Conservation (phyloP, 2,797 vertebrate species). For the Sphaeramia orbicularis region DNA sequence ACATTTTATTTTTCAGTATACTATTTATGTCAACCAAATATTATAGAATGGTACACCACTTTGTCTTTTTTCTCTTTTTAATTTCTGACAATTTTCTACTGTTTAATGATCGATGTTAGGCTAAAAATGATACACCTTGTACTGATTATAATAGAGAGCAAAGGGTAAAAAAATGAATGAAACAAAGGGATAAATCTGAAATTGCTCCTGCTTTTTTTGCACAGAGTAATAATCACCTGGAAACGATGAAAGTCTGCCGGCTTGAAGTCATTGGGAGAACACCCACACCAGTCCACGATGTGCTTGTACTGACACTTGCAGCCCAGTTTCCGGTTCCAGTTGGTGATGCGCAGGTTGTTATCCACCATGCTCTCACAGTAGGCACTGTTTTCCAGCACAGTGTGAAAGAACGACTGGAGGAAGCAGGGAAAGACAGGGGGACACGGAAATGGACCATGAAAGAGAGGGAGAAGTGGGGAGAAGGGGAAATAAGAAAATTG, state of each 20-base stretch:
- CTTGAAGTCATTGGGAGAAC: constrained; percentile 98
- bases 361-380: constrained; percentile 94
- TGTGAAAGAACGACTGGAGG: constrained; percentile 96
- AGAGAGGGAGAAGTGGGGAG: neutral
- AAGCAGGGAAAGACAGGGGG: constrained; percentile 2
- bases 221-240: constrained; percentile 89
- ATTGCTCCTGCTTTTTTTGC: too few species aligned
- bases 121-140: too few species aligned
- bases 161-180: too few species aligned
- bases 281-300: constrained; percentile 99
- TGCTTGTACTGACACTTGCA: constrained; percentile 99
- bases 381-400: constrained; percentile 94
- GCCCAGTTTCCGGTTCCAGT: constrained; percentile 99
- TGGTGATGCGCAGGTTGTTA: constrained; percentile 98
- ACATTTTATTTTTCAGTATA: too few species aligned
- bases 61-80: too few species aligned
- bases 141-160: too few species aligned
- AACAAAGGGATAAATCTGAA: too few species aligned
- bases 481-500: constrained; percentile 57
- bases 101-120: too few species aligned
- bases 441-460: neutral
- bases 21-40: too few species aligned
- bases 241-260: constrained; percentile 96
- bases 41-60: too few species aligned
- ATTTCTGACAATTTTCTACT: too few species aligned